Percentiles rank a stretch among this genome's conserved stretches.
phyloP scores from a whole-genome alignment of 2,888 invertebrate species.

The Synergus laeviventris region DNA sequence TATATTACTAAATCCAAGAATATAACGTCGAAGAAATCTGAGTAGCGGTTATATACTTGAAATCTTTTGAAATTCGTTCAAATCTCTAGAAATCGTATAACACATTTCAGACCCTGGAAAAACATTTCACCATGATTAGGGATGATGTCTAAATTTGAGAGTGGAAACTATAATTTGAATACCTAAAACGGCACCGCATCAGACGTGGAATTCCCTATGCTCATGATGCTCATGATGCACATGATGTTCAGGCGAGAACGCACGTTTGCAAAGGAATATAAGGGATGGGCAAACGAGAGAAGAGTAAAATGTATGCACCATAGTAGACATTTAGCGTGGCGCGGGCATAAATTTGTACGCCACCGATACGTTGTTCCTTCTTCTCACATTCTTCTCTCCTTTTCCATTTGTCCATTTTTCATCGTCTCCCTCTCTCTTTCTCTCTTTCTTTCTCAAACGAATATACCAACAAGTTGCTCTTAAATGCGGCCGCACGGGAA shows the following conservation, averaged over 20 bases:
- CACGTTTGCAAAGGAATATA: background rate
- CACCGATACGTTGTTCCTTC: constrained; percentile 59
- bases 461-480: constrained; percentile 9
- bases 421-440: constrained; percentile 47
- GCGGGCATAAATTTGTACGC: constrained; percentile 68
- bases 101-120: too few species aligned
- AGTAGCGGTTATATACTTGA: too few species aligned
- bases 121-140: background rate
- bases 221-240: too few species aligned
- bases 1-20: too few species aligned
- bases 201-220: background rate
- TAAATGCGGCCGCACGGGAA: background rate
- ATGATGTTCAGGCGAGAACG: background rate
- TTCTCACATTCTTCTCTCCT: constrained; percentile 47
- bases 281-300: constrained; percentile 42
- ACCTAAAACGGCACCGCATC: constrained; percentile 2
- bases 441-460: constrained; percentile 34
- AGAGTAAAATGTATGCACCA: constrained; percentile 60
- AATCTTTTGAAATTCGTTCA: too few species aligned
- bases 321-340: constrained; percentile 64
- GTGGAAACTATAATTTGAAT: constrained; percentile 13
- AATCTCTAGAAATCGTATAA: too few species aligned
- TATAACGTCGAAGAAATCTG: too few species aligned
- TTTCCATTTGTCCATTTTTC: constrained; percentile 13
- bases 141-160: background rate